Base-by-base conservation (phyloP, 2,797 vertebrate species). In the Dendrocincla tyrannina region DNA sequence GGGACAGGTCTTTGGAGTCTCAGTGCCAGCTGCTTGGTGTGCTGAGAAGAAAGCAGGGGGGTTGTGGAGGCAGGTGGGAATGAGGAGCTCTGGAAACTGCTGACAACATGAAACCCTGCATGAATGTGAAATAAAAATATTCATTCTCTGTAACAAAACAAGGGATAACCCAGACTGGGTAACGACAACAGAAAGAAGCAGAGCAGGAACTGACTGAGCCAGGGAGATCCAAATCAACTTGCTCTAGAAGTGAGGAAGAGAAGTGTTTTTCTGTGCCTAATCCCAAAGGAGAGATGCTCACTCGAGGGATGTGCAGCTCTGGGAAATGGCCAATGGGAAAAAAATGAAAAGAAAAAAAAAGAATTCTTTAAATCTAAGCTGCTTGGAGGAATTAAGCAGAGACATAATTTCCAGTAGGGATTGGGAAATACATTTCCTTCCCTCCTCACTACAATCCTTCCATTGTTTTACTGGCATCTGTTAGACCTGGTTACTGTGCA, bases 391-490 rank as follows among this genome's bases (percentile, higher is more conserved):
- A 96, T 97, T 94, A 94, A 95, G 47, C 32, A 42, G 80, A 93
- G 50, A 93, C 89, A 84, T 78, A 72, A 95, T 93, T 95, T 94
- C 92, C 91, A 96, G 67, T 83, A 93, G 92, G 89, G 89, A 94
- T 94, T 96, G 92, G 75, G 92, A 93, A 95, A 95, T 81, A 73
- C 74, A 96, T 91, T 96, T 97, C 95, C 94, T 91, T 85, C 95
- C 53, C 47, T 37, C 49, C 72, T 81, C 59, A 55, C 60, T 94
- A 92, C 94, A 95, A 95, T 91, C 63, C 78, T 89, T 79, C 94
- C 77, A 90, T 96, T 92, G 93, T 94, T 73, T 91, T 91, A 88
- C 90, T 74, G 89, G 93, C 93, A 92, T 91, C 73, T 96, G 91
- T 79, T 95, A 91, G 87, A 72, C 55, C 49, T 83, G 74, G 89